A percentile compares a stretch with the other conserved stretches of the same genome.
Evolutionary conservation across 1,140 invertebrate genomes (phyloP).

Genomic region (Drosophila azteca): DNA sequence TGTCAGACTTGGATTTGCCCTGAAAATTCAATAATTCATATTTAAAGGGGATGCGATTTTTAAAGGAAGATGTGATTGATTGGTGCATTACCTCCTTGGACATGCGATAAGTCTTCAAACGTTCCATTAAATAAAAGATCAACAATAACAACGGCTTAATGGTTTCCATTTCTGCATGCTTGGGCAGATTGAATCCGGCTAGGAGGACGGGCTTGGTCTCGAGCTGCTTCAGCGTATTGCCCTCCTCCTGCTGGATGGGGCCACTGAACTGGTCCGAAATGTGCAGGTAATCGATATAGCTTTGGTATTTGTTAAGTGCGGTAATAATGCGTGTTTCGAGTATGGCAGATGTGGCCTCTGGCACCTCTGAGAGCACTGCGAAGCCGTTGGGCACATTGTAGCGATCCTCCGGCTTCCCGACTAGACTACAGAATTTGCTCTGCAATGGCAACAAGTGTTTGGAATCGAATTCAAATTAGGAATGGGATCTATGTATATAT

Average conservation of each 20-base stretch:
- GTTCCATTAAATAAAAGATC: slow-evolving; percentile 96
- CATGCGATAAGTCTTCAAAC: slow-evolving; percentile 93
- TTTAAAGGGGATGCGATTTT: neutral
- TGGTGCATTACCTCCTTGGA: slow-evolving; percentile 89
- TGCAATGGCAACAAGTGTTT: slow-evolving; percentile 71
- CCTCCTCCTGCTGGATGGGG: slow-evolving; percentile 91
- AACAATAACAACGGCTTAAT: slow-evolving; percentile 93
- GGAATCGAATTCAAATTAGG: no score
- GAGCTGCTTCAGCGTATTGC: slow-evolving; percentile 85
- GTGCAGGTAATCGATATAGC: slow-evolving; percentile 97
- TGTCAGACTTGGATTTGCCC: slow-evolving; percentile 95
- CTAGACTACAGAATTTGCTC: slow-evolving; percentile 94
- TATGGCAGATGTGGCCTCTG: slow-evolving; percentile 92
- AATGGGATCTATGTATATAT: no score
- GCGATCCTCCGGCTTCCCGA: slow-evolving; percentile 94
- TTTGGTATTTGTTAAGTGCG: slow-evolving; percentile 93
- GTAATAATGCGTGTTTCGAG: slow-evolving; percentile 92
- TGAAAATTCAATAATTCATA: slow-evolving; percentile 67
- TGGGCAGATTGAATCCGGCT: slow-evolving; percentile 92
- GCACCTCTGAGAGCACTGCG: slow-evolving; percentile 94
- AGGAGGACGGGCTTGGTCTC: slow-evolving; percentile 92
- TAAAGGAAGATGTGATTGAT: no score
- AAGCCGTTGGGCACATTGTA: slow-evolving; percentile 92
- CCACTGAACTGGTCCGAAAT: slow-evolving; percentile 98
- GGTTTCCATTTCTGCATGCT: slow-evolving; percentile 87